Percentiles rank a stretch among this genome's conserved stretches.
phyloP scores from a whole-genome alignment of 1,140 invertebrate genomes.

The Philopotamus ludificatus region DNA sequence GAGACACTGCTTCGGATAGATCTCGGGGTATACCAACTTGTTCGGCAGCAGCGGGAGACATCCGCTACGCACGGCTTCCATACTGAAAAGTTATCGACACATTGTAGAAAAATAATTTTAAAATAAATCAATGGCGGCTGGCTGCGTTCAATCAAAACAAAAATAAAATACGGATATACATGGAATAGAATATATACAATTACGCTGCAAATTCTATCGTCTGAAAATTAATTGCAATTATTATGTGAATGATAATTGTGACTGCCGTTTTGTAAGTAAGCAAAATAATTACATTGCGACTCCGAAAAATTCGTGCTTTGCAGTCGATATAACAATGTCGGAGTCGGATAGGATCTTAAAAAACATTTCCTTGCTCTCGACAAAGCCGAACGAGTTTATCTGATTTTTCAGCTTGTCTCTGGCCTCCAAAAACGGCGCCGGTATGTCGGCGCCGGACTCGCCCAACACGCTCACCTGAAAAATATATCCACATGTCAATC shows the following conservation, averaged over 20 bases:
- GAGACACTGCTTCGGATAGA: constrained; percentile 64
- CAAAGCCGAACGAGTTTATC: constrained; percentile 64
- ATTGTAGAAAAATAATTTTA: constrained; percentile 24
- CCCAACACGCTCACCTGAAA: constrained; percentile 37
- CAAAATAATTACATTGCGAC: constrained; percentile 72
- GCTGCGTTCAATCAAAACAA: too few relatives aligned
- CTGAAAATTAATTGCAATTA: not conserved
- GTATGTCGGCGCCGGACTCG: constrained; percentile 55
- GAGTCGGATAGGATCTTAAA: constrained; percentile 55
- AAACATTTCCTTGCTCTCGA: constrained; percentile 60
- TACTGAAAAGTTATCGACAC: too few relatives aligned
- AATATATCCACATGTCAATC: not conserved
- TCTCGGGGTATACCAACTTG: constrained; percentile 71
- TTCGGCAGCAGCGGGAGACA: constrained; percentile 72
- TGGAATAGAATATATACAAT: constrained; percentile 10
- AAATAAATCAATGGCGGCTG: not conserved
- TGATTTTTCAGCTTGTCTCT: constrained; percentile 54
- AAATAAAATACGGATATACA: constrained; percentile 12
- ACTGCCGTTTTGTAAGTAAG: too few relatives aligned
- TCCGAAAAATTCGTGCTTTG: constrained; percentile 75
- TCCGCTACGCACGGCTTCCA: constrained; percentile 67
- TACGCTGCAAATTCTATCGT: not conserved
- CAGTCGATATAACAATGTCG: constrained; percentile 72
- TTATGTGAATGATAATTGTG: constrained; percentile 7
- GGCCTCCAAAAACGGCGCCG: constrained; percentile 57